Evolutionary conservation across 1,140 invertebrate genomes (phyloP), one percentile per base, ranked within the genome.

Genomic region (Drosophila fuyamai): DNA sequence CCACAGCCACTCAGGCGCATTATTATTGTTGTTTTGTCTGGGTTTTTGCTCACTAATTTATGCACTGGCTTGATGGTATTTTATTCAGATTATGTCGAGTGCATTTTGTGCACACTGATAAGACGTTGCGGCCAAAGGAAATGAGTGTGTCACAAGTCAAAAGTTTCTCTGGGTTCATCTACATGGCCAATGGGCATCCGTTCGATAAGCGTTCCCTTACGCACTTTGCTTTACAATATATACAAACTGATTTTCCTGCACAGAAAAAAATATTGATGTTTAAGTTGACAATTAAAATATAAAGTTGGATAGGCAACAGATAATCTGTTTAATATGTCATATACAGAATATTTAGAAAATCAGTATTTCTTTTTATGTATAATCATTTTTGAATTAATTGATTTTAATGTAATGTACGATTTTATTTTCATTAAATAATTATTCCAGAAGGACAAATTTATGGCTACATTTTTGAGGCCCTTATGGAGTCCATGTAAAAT

Each of bases 41-140:
- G n/a, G n/a, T 50, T 55, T 58, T 43, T 13, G 36, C 44, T 46
- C 27, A 43, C 75, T 66, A 56, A 77, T 70, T 66, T 35, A 81
- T 67, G 35, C 65, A 47, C 60, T 23, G 27, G 13, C 5, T 43
- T 44, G 23, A 13, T 35, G 27, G 27, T 50, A 54, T 4, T 58
- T 43, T 36, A 43, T 18, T n/a, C 23, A 5, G 68, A 60, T 60
- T 77, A 63, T 38, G 40, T 40, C 36, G 14, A 77, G 67, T 74
- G 82, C 81, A 85, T 81, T 73, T 72, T 63, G 62, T 35, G 43
- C 51, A 51, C 56, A 46, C 32, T 58, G 62, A 75, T 80, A 51
- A 53, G 48, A 46, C 53, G 46, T 72, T 71, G 32, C 57, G 41
- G 27, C 29, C n/a, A n/a, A 56, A 44, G 62, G 62, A 62, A 78